phyloP scores from a whole-genome alignment of 2,888 invertebrate genomes.

The Aquatica leii region DNA sequence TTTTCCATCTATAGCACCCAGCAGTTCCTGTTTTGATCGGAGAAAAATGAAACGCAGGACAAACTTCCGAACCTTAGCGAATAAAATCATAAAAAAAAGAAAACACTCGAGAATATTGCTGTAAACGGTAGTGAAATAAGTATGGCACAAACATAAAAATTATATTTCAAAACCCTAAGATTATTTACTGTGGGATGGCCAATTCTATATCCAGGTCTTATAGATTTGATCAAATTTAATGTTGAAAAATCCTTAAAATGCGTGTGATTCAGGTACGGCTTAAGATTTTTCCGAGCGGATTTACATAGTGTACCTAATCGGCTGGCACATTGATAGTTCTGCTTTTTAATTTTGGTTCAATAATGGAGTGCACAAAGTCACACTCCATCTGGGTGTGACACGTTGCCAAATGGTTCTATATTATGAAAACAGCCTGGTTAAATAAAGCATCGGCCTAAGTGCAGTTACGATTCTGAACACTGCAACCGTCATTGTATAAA shows the following conservation, averaged over 20 bases:
- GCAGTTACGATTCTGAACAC: neutral
- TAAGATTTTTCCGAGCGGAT: neutral
- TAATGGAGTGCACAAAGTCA: neutral
- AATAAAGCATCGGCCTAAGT: neutral
- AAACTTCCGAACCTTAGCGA: too few relatives aligned
- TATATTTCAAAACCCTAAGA: slow-evolving; percentile 1
- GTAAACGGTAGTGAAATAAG: neutral
- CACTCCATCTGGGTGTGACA: slow-evolving; percentile 6
- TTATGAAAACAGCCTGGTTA: neutral
- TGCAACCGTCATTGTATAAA: neutral
- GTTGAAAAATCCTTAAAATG: neutral
- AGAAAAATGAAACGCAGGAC: too few relatives aligned
- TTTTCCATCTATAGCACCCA: too few relatives aligned
- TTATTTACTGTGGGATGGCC: neutral
- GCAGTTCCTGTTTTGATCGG: too few relatives aligned
- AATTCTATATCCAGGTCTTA: neutral
- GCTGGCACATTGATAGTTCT: neutral
- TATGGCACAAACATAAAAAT: neutral
- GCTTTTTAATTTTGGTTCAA: neutral
- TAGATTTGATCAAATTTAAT: neutral
- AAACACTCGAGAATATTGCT: too few relatives aligned
- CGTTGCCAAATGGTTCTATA: neutral
- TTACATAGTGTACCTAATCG: neutral
- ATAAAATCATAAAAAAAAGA: too few relatives aligned
- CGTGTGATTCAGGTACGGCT: neutral